Evolutionary conservation across 2,113 vertebrate species (phyloP).

Genomic region (Astatotilapia flaviijosephi): DNA sequence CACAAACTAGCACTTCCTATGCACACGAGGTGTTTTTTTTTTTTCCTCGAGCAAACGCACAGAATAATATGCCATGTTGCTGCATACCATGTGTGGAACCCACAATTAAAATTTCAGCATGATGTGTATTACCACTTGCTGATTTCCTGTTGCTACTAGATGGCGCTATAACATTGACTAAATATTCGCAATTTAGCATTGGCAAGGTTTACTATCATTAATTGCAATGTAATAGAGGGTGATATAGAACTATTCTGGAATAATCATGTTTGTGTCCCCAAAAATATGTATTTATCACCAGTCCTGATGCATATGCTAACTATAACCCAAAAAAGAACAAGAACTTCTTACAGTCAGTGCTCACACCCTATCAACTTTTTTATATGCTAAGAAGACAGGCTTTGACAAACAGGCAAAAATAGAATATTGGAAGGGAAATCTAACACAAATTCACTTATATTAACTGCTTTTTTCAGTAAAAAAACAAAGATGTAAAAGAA

Average conservation of each 20-base stretch:
- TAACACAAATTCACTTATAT: background rate
- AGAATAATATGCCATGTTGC: background rate
- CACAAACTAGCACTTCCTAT: background rate
- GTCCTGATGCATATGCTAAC: background rate
- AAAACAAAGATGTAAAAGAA: background rate
- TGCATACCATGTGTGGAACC: background rate
- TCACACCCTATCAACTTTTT: background rate
- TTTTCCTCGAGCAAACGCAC: accelerated
- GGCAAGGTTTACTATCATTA: background rate
- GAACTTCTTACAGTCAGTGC: background rate
- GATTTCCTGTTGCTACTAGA: background rate
- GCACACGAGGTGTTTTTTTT: background rate
- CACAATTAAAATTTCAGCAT: background rate
- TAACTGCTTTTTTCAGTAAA: background rate
- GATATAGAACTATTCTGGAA: background rate
- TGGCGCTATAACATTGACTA: background rate
- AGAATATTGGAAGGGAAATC: background rate
- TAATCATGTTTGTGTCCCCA: background rate
- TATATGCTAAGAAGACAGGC: background rate
- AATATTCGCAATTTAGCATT: background rate
- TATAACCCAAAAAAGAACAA: background rate
- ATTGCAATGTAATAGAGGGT: background rate
- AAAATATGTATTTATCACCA: background rate
- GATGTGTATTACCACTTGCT: background rate
- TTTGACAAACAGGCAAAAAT: background rate